Evolutionary conservation across 2,113 vertebrate species (phyloP).

Genomic region (Cettia cetti): DNA sequence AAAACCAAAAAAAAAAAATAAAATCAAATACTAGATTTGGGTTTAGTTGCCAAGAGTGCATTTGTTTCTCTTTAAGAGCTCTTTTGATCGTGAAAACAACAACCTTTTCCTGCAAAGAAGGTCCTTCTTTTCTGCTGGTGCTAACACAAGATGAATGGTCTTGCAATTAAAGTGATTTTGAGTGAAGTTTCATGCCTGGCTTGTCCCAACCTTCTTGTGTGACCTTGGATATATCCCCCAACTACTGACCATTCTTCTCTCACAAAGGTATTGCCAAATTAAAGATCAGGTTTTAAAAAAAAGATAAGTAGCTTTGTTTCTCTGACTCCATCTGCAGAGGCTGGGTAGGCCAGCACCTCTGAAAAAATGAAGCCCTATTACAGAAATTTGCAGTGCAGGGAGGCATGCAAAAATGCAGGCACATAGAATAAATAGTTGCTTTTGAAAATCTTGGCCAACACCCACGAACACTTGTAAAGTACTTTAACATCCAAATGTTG

Average conservation of each 20-base stretch:
- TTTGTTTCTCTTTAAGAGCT: background rate
- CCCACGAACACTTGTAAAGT: background rate
- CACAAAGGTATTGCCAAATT: background rate
- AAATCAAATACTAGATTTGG: background rate
- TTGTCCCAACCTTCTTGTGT: background rate
- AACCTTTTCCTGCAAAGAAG: background rate
- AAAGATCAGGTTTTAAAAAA: conserved; percentile 1
- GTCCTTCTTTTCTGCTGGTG: background rate
- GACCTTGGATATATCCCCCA: background rate
- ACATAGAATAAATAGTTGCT: background rate
- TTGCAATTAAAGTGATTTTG: background rate
- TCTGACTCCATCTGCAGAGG: background rate
- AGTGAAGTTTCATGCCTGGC: background rate
- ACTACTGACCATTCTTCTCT: background rate
- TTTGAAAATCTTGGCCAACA: conserved; percentile 5
- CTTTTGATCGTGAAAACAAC: background rate
- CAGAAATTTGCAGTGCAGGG: background rate
- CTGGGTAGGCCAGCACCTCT: background rate
- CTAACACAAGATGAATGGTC: background rate
- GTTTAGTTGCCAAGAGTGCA: background rate
- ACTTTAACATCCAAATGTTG: background rate
- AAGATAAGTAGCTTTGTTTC: background rate
- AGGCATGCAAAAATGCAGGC: background rate
- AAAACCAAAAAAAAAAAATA: background rate
- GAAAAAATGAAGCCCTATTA: background rate